Evolutionary conservation across 2,888 invertebrate genomes (phyloP).

Genomic region (Rhingia campestris): DNA sequence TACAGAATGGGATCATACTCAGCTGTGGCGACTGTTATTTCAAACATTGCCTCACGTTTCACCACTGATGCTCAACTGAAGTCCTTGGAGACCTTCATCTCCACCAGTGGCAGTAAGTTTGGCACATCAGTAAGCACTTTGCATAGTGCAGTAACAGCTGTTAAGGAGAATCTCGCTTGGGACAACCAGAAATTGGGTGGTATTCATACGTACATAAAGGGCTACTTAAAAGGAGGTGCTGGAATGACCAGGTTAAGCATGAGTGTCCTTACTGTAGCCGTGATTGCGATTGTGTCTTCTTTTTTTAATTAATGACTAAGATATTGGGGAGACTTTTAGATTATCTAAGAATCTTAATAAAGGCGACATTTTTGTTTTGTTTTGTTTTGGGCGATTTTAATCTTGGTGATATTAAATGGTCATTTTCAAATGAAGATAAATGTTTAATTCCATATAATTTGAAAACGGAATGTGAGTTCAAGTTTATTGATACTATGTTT

Average conservation of each 20-base stretch:
- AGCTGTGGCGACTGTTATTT: conserved; percentile 79
- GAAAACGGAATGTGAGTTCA: too few relatives aligned
- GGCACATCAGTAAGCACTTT: conserved; percentile 77
- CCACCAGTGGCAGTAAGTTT: conserved; percentile 76
- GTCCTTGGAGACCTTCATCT: conserved; percentile 77
- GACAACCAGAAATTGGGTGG: conserved; percentile 73
- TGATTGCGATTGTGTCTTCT: conserved; percentile 43
- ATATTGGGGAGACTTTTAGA: conserved; percentile 31
- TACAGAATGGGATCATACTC: conserved; percentile 79
- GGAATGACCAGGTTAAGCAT: conserved; percentile 2
- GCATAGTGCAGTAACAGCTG: conserved; percentile 77
- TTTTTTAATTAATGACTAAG: conserved; percentile 31
- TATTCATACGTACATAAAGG: conserved; percentile 76
- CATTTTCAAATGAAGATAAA: too few relatives aligned
- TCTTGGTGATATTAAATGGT: too few relatives aligned
- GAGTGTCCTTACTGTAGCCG: conserved; percentile 25
- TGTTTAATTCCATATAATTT: too few relatives aligned
- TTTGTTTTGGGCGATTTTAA: too few relatives aligned
- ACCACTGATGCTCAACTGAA: conserved; percentile 78
- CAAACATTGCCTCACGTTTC: conserved; percentile 79
- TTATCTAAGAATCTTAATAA: conserved; percentile 28
- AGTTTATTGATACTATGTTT: too few relatives aligned
- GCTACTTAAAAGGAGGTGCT: conserved; percentile 31
- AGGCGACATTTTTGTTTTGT: too few relatives aligned
- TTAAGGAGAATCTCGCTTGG: conserved; percentile 80